Evolutionary conservation across 2,888 invertebrate species (phyloP), one percentile per base, ranked within the genome.

Genomic region (Ectemnius continuus): DNA sequence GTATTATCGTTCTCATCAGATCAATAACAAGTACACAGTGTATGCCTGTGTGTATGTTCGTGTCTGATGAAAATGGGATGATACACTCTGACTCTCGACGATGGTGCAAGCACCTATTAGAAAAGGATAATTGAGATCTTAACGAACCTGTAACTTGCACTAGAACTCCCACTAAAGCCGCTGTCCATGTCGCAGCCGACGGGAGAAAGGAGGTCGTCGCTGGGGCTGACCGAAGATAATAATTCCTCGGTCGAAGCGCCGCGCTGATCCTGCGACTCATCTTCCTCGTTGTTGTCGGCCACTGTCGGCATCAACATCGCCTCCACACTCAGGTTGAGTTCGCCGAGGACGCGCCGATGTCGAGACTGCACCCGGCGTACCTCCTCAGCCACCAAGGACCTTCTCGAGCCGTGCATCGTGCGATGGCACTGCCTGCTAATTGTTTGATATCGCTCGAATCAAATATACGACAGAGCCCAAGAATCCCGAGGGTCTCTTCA

Each of bases 291-390:
- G 68, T 85, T 85, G 72, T 89, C 91, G 80, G 91, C 91, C 81
- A 94, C 94, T 86, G 95, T 94, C 18, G 97, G 97, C 97, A 97
- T 97, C 80, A 97, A 91, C 96, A 97, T 97, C 60, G 96, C 97
- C 91, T 97, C 97, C 59, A 96, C 96, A 84, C 97, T 96, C 75
- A 97, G 93, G 92, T 97, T 97, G 73, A 97, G 92, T 91, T 97
- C 96, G 59, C 96, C 97, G 78, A 97, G 93, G 82, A 97, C 96
- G 88, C 96, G 93, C 85, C 95, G 94, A 91, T 97, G 97, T 70
- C 95, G 93, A 78, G 94, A 95, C 90, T 97, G 96, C 63, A 97
- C 97, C 80, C 95, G 93, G 65, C 96, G 94, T 67, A 96, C 95
- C 91, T 97, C 97, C 90, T 96, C 96, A 87, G 96, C 96, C 48